These are phyloP conservation scores for Synaphobranchus kaupii DNA, from an alignment of 2,797 vertebrate species.

Conservation along the genomic window DNA sequence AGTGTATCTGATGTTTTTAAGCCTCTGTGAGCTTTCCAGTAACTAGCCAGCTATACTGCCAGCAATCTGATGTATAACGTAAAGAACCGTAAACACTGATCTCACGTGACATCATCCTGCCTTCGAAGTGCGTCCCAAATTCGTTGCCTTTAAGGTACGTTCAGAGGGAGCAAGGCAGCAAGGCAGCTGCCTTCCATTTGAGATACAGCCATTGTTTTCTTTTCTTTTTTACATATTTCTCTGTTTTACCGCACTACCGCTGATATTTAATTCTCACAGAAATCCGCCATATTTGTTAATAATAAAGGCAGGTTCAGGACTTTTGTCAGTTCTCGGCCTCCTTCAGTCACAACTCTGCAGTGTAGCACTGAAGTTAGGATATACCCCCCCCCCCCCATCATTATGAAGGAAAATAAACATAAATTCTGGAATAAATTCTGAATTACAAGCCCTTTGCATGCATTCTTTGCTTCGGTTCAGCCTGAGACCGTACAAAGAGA, in stretches of 20 bases:
- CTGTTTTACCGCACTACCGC: background rate
- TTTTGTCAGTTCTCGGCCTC: background rate
- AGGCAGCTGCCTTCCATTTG: too few species aligned
- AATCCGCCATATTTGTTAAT: background rate
- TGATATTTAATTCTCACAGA: background rate
- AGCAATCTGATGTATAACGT: too few species aligned
- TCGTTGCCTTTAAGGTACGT: too few species aligned
- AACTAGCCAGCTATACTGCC: too few species aligned
- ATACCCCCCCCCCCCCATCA: background rate
- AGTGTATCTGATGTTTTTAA: too few species aligned
- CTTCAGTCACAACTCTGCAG: background rate
- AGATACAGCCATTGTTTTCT: too few species aligned
- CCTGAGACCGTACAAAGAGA: slow-evolving; percentile 16
- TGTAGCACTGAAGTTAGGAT: background rate
- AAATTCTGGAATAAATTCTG: background rate
- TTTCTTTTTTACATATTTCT: background rate
- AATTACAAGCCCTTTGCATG: background rate
- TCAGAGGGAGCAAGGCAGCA: too few species aligned
- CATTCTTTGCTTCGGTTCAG: background rate
- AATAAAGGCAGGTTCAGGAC: background rate
- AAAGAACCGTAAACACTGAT: too few species aligned
- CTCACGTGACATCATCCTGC: too few species aligned
- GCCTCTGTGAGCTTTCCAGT: too few species aligned
- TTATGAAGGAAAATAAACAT: background rate
- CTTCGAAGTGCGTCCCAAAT: too few species aligned